These are phyloP conservation scores for Sitodiplosis mosellana DNA, from an alignment of 1,140 invertebrate genomes.

Conservation along the genomic window DNA sequence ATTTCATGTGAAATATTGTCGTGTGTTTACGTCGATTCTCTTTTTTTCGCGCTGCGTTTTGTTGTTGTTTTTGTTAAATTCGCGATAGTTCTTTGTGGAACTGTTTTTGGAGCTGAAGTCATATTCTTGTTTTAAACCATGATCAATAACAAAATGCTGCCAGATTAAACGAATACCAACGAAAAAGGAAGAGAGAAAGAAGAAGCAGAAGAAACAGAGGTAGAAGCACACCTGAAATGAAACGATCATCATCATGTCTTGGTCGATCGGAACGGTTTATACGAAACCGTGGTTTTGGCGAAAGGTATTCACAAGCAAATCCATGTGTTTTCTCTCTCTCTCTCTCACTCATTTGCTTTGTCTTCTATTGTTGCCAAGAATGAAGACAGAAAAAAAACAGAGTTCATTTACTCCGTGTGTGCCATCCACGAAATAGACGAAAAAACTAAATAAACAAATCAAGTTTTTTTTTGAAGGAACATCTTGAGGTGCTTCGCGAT, in stretches of 20 bases:
- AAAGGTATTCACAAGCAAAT: neutral
- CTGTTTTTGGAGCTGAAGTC: no score
- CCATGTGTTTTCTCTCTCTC: neutral
- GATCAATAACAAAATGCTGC: no score
- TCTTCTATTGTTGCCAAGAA: neutral
- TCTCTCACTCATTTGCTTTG: neutral
- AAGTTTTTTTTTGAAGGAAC: neutral
- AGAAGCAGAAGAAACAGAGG: no score
- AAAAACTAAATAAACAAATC: neutral
- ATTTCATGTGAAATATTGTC: no score
- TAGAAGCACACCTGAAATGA: no score
- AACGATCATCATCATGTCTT: neutral
- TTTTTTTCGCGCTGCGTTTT: no score
- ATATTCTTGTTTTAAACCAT: no score
- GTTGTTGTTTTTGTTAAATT: no score
- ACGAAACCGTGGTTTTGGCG: slow-evolving; percentile 1
- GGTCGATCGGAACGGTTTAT: slow-evolving; percentile 1
- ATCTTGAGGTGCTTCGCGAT: neutral
- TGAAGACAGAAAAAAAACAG: neutral
- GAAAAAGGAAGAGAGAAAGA: no score
- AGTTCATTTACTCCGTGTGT: neutral
- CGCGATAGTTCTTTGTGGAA: no score
- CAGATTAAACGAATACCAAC: no score
- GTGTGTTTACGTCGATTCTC: no score
- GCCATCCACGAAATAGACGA: neutral